Evolutionary conservation across 2,888 invertebrate species (phyloP), one percentile per base, ranked within the genome.

Genomic region (Polydesmus complanatus): DNA sequence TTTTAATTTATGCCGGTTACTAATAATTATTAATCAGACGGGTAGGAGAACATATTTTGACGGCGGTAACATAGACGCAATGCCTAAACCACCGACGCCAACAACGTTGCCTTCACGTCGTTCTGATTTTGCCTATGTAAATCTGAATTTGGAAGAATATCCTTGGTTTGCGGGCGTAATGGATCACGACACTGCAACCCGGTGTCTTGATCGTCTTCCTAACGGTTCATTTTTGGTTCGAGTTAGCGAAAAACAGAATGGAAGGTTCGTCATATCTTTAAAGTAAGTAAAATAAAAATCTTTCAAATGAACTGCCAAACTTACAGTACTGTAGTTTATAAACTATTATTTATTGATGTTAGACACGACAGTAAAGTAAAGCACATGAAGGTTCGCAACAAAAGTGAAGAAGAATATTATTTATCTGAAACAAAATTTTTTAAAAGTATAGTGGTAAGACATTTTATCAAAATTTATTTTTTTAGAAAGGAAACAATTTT

Each of bases 351-450:
- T n/a, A n/a, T n/a, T n/a, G n/a, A n/a, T n/a, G n/a, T 2, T 47
- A 63, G 63, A 22, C 63, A 63, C 27, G 63, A 63, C 22, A 55
- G 58, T 26, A 63, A 85, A 65, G 88, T 91, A 65, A 91, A 91
- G 72, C 92, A 92, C 74, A 91, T 92, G 86, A 85, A 88, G 72
- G 87, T 92, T 61, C 87, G 86, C 71, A 65, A 67, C 14, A 68
- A 67, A 5, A 66, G 66, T 48, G 68, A 69, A 55, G 82, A 80
- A 66, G 78, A 83, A 66, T 95, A 85, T 76, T 93, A 83, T 73
- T 79, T 96, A 60, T 94, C 94, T 25, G 86, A 91, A 72, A 86
- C 89, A 54, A 82, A 91, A 60, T 91, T 86, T 76, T 96, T 96
- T 75, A 86, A 87, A 70, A 88, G 86, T 71, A 83, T 95, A 68